Evolutionary conservation across 1,140 invertebrate genomes (phyloP).

Genomic region (Cydia strobilella): DNA sequence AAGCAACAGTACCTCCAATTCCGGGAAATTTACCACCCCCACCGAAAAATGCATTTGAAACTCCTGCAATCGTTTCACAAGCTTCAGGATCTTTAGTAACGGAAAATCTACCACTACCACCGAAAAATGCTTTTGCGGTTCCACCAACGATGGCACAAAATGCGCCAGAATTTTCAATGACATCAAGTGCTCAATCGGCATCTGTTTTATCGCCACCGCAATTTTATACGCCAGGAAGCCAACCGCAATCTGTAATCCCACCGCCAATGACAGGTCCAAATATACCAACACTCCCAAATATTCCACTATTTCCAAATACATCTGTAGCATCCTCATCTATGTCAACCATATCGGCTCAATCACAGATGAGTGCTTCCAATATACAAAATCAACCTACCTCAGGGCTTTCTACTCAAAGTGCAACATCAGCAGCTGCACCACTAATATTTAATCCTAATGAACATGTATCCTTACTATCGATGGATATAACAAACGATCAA

Average conservation of each 20-base stretch:
- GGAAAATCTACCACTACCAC: conserved; percentile 15
- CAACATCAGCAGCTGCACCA: neutral
- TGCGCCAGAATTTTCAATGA: neutral
- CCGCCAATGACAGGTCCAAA: neutral
- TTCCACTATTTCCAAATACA: neutral
- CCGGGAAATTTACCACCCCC: conserved; percentile 15
- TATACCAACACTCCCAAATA: neutral
- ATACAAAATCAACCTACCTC: neutral
- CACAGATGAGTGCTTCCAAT: neutral
- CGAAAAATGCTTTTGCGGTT: conserved; percentile 29
- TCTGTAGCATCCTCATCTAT: too few species aligned
- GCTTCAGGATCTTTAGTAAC: neutral
- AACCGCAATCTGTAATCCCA: neutral
- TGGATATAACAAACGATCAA: conserved; percentile 6
- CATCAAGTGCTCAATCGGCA: neutral
- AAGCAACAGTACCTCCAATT: neutral
- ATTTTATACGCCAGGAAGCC: neutral
- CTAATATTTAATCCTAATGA: neutral
- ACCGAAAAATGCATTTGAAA: neutral
- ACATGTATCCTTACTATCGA: neutral
- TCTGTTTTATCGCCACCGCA: neutral
- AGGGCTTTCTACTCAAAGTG: neutral
- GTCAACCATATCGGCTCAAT: neutral
- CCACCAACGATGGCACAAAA: neutral
- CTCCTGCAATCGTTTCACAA: neutral